Evolutionary conservation across 2,888 invertebrate species (phyloP), one percentile per base, ranked within the genome.

Genomic region (Hypomecis punctinalis): DNA sequence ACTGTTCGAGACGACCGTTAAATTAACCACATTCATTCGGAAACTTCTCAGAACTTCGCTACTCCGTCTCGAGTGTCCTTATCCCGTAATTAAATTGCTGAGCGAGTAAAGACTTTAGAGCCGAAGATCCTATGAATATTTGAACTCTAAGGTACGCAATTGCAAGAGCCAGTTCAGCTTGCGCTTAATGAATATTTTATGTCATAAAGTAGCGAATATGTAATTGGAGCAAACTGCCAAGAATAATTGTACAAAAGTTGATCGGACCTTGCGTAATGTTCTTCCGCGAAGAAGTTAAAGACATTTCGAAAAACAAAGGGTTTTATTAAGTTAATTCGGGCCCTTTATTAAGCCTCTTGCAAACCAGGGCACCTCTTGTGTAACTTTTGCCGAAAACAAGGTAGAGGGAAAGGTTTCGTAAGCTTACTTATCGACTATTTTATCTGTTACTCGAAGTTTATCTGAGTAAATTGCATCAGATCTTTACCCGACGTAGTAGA

Each of bases 1-100:
- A 85, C 83, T 80, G 78, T 82, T 80, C 75, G 73, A 78, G 79
- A 81, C 80, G 81, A 78, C 82, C 81, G 83, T 85, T 85, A 84
- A 85, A 86, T 87, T 86, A 89, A 86, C 82, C 81, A 86, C 86
- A 86, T 85, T 86, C 81, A 84, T 85, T 86, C 78, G 76, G 77
- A 82, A 88, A 85, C 78, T 90, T 88, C 84, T 81, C 61, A 74
- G 84, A 88, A 89, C 77, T 85, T 84, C 73, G 79, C 76, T 74
- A 61, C 61, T 62, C 49, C 62, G 62, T 76, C 76, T 75, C 75
- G 78, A 83, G 82, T 78, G 77, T 80, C 79, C 79, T 81, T 77
- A 79, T 76, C 76, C 76, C 75, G 77, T 83, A 81, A 83, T 85
- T 81, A 80, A 79, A 74, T 66, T 67, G 66, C 69, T 63, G 66